Evolutionary conservation across 37 sponge, comb jelly and placozoan genomes (phyloP).

Genomic region (Axinella damicornis): DNA sequence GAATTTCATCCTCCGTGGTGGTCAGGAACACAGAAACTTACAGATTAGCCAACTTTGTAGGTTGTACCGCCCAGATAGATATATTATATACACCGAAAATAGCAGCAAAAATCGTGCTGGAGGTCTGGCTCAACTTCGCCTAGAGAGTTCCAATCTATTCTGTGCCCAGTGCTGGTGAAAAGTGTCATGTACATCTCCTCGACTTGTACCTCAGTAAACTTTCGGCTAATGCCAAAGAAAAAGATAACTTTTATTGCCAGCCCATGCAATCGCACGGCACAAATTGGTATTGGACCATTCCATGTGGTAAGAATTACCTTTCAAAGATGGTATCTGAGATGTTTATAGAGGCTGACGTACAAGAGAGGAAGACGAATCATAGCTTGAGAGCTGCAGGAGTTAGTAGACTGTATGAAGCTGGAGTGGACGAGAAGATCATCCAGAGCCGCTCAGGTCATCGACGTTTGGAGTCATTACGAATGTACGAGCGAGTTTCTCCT

Average conservation of each 20-base stretch:
- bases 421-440: slow-evolving; percentile 14
- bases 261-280: not conserved
- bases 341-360: slow-evolving; percentile 12
- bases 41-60: slow-evolving; percentile 11
- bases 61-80: slow-evolving; percentile 10
- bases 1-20: slow-evolving; percentile 18
- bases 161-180: slow-evolving; percentile 5
- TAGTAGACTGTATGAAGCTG: slow-evolving; percentile 30
- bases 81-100: slow-evolving; percentile 27
- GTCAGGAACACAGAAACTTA: slow-evolving; percentile 29
- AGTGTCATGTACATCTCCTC: slow-evolving; percentile 17
- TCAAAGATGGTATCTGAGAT: not conserved
- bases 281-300: not conserved
- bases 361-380: slow-evolving; percentile 36
- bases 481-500: slow-evolving; percentile 12
- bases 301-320: slow-evolving; percentile 11
- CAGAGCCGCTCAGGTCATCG: slow-evolving; percentile 15
- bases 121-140: not conserved
- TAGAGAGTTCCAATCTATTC: not conserved
- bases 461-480: slow-evolving; percentile 4
- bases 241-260: not conserved
- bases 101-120: slow-evolving; percentile 22
- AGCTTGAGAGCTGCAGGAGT: slow-evolving; percentile 39
- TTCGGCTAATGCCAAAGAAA: not conserved
- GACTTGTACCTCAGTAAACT: slow-evolving; percentile 34